Evolutionary conservation across 2,797 vertebrate species (phyloP), one percentile per base, ranked within the genome.

Genomic region (Mustela erminea): DNA sequence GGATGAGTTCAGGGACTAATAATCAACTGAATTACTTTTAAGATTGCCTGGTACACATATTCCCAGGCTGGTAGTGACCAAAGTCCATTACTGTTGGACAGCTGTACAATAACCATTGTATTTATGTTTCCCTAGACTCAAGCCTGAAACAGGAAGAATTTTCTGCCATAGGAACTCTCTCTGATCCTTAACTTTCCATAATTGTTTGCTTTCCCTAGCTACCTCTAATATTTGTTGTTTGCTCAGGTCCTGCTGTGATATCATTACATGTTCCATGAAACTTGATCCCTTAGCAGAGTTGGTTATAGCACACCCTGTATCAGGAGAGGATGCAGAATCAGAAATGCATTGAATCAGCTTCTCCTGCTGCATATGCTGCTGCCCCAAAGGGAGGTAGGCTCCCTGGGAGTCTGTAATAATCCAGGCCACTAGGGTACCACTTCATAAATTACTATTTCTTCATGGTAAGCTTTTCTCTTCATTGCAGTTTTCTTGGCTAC

Each of bases 241-340:
- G 70, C 74, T 62, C 10, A 83, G 90, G 81, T 81, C 96, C 92
- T 1, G 74, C 92, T 87, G 90, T 82, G 95, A 46, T 56, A 58
- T 93, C 77, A 88, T 97, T 87, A 77, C 85, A 83, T 91, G 93
- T 97, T 52, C 62, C 90, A 66, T 95, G 96, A 96, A 98, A 97
- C 74, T 92, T 43, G 78, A 95, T 95, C 92, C 77, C 95, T 93
- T 95, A 87, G 94, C 58, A 77, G 84, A 93, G 87, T 18, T 92
- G 70, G 41, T 96, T 91, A 89, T 43, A 95, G 38, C 77, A 77
- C 21, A 83, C 43, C 85, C 43, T 46, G 43, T 58, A 66, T n/a
- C 27, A 86, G 64, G 74, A 88, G 77, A 88, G 38, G n/a, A 64
- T 21, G 14, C 29, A 20, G 56, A 84, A 89, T 87, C 60, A 87